Conservation (phyloP, 2,888 invertebrate genomes). For the Zonitis immaculata region DNA sequence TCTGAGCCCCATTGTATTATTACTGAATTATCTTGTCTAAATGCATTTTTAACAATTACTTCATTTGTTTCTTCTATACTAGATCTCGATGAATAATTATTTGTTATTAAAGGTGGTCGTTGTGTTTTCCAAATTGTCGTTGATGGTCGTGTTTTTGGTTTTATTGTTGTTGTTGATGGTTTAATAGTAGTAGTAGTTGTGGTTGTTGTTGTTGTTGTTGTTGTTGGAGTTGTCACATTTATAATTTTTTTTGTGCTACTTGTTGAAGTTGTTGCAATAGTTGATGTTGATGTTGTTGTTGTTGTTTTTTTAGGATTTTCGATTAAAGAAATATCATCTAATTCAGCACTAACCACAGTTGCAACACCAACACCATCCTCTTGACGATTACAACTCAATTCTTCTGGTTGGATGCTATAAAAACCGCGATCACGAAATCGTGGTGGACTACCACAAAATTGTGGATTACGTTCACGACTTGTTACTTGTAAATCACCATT, state of each 20-base stretch:
- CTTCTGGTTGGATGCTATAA: conserved; percentile 80
- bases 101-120: conserved; percentile 68
- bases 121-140: conserved; percentile 49
- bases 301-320: conserved; percentile 20
- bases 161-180: conserved; percentile 38
- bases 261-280: conserved; percentile 34
- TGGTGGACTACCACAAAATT: conserved; percentile 83
- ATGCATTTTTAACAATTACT: conserved; percentile 80
- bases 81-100: conserved; percentile 61
- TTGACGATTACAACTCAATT: conserved; percentile 54
- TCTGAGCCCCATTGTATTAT: conserved; percentile 91
- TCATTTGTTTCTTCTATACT: conserved; percentile 63
- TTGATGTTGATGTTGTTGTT: conserved; percentile 34
- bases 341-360: conserved; percentile 55
- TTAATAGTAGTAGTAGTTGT: conserved; percentile 41
- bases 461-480: conserved; percentile 85
- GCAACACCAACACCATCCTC: conserved; percentile 54
- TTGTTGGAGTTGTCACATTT: conserved; percentile 33
- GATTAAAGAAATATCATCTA: conserved; percentile 43
- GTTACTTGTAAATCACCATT: conserved; percentile 87
- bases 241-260: conserved; percentile 32
- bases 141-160: conserved; percentile 34
- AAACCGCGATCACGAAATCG: conserved; percentile 77
- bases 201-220: conserved; percentile 39
- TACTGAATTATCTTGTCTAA: conserved; percentile 79